phyloP scores from a whole-genome alignment of 2,797 vertebrate species.

The Cossypha dichroa region DNA sequence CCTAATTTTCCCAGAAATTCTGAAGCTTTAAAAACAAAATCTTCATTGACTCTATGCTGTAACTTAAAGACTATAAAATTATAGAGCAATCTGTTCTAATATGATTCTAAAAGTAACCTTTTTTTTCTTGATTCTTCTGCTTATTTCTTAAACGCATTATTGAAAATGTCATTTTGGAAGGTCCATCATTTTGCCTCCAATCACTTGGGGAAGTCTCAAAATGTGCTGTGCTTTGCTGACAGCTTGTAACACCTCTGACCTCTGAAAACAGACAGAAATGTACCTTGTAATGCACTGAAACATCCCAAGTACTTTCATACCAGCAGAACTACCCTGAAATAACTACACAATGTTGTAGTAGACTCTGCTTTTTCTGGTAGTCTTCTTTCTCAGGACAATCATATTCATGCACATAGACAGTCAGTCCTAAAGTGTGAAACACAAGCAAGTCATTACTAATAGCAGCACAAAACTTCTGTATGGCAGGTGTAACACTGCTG shows the following conservation, averaged over 20 bases:
- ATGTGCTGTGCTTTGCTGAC: not conserved
- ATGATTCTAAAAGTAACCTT: not conserved
- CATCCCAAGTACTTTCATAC: not conserved
- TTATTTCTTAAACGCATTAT: not conserved
- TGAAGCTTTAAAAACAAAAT: not conserved
- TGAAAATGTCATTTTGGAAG: not conserved
- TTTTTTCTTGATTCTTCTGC: not conserved
- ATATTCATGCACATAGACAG: not conserved
- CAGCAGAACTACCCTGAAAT: not conserved
- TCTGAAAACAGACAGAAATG: not conserved
- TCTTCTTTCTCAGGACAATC: not conserved
- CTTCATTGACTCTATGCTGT: not conserved
- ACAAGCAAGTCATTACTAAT: not conserved
- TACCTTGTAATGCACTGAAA: not conserved
- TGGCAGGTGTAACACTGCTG: not conserved
- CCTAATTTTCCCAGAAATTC: not conserved
- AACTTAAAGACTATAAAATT: not conserved
- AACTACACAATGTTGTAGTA: not conserved
- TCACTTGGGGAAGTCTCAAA: not conserved
- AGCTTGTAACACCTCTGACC: not conserved
- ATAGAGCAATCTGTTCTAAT: not conserved
- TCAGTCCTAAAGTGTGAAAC: not conserved
- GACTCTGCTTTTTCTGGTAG: not conserved
- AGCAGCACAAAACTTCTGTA: not conserved
- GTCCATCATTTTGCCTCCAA: not conserved